Evolutionary conservation across 2,797 vertebrate genomes (phyloP).

Genomic region (Acomys russatus): DNA sequence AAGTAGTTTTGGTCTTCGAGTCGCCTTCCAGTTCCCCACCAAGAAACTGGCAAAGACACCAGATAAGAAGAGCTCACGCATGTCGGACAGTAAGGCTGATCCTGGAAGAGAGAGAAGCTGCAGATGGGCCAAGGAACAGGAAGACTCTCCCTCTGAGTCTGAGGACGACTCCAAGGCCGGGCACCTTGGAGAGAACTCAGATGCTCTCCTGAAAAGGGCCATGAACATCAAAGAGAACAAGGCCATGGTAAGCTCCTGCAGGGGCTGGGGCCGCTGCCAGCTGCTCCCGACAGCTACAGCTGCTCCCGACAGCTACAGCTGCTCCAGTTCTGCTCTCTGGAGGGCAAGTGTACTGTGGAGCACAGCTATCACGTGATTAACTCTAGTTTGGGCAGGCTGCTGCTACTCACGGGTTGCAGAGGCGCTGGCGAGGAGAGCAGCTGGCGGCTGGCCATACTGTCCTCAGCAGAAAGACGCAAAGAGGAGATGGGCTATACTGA

Average conservation of each 20-base stretch:
- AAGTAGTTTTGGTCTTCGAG: conserved; percentile 92
- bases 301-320: fast-evolving
- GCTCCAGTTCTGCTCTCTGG: not conserved
- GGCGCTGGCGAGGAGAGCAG: not conserved
- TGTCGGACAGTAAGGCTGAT: conserved; percentile 80
- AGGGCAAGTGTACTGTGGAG: not conserved
- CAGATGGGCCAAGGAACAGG: conserved; percentile 58
- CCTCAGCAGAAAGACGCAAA: not conserved
- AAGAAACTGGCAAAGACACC: conserved; percentile 88
- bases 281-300: no score
- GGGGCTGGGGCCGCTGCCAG: fast-evolving
- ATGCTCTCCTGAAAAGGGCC: conserved; percentile 92
- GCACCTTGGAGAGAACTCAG: conserved; percentile 87
- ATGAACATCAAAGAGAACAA: conserved; percentile 99
- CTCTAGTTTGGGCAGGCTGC: not conserved
- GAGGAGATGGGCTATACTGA: fast-evolving
- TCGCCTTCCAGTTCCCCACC: conserved; percentile 95
- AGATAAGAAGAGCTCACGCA: conserved; percentile 55
- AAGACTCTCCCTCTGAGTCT: conserved; percentile 85
- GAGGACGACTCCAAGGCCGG: conserved; percentile 87
- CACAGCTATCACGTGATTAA: not conserved
- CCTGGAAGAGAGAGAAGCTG: conserved; percentile 79
- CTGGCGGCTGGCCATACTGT: not conserved
- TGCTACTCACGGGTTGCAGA: not conserved
- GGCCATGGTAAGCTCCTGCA: conserved; percentile 92